Base-by-base conservation (phyloP, 2,888 invertebrate genomes). In the Heterodera filipjevi region DNA sequence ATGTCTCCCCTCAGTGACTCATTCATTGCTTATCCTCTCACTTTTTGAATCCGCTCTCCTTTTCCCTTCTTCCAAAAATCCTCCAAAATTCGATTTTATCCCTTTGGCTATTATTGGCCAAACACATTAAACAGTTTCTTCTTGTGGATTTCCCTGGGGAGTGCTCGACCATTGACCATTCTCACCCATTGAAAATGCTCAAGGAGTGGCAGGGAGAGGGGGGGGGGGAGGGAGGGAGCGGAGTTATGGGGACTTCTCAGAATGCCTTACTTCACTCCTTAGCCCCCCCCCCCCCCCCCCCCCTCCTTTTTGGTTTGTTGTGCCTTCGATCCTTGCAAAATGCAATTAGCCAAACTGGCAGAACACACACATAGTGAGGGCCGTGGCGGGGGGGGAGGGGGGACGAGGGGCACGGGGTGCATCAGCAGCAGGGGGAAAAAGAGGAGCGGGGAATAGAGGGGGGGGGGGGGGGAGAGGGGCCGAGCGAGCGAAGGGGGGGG, bases 341-440 rank as follows among this genome's bases (percentile, higher is more conserved):
- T 59, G 59, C 59, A 59, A 59, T 59, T 59, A 59, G 59, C 59
- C 59, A 59, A 59, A 59, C 59, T 59, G 59, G 59, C 59, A 22
- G 59, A 59, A 59, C 59, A 59, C 59, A 59, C 59, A 59, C 39
- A 39, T 12, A 39, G 39, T 39, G 39, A 6, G 39, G 39, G 39
- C n/a, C n/a, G n/a, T n/a, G 39, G 39, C 6, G 39, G 39, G 39
- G 39, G 10, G 10, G 39, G 39, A 10, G 39, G 39, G 39, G 39
- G 39, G 39, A 12, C 8, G 14, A 16, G 53, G 53, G 39, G 39
- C 39, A 39, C 8, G 39, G 39, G 2, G 39, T 2, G 39, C 39
- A 39, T 39, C 39, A 39, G 39, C 12, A 39, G 12, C 8, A 12
- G 12, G 39, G 39, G 39, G 39, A n/a, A n/a, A n/a, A 12, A 12